Evolutionary conservation across 1,140 invertebrate species (phyloP).

Genomic region (Thalassaphorura encarpata): DNA sequence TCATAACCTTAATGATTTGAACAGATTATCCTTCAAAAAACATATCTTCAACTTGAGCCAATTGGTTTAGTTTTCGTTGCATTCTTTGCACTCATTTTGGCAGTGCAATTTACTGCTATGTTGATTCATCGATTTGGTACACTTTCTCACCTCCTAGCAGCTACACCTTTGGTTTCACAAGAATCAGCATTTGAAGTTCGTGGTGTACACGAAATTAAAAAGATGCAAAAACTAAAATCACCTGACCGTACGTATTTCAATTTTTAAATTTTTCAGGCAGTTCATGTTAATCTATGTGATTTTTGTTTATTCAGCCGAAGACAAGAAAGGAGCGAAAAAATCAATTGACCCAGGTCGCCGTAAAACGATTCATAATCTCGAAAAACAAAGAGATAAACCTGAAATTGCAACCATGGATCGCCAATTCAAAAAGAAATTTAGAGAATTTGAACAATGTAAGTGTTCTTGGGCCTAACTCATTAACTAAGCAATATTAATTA

Average conservation of each 20-base stretch:
- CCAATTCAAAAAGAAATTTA: not conserved
- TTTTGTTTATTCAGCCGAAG: not conserved
- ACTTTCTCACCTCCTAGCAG: constrained; percentile 50
- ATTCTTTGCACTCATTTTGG: constrained; percentile 49
- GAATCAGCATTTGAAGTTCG: not conserved
- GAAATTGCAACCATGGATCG: not conserved
- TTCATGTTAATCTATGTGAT: not conserved
- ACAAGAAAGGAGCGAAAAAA: not conserved
- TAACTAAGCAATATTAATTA: not conserved
- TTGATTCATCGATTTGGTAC: constrained; percentile 54
- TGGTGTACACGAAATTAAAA: not conserved
- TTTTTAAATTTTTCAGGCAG: not conserved
- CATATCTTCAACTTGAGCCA: constrained; percentile 42
- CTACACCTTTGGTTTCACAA: not conserved
- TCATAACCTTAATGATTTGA: constrained; percentile 38
- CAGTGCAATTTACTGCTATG: constrained; percentile 54
- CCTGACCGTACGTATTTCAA: not conserved
- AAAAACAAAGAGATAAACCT: constrained; percentile 1
- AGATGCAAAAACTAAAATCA: not conserved
- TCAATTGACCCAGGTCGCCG: not conserved
- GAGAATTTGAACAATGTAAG: constrained; percentile 5
- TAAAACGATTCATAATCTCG: constrained; percentile 5
- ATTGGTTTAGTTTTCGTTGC: constrained; percentile 51
- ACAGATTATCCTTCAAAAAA: constrained; percentile 36
- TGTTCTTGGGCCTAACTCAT: not conserved